phyloP scores from a whole-genome alignment of 2,888 invertebrate species.

The Spodoptera exigua region DNA sequence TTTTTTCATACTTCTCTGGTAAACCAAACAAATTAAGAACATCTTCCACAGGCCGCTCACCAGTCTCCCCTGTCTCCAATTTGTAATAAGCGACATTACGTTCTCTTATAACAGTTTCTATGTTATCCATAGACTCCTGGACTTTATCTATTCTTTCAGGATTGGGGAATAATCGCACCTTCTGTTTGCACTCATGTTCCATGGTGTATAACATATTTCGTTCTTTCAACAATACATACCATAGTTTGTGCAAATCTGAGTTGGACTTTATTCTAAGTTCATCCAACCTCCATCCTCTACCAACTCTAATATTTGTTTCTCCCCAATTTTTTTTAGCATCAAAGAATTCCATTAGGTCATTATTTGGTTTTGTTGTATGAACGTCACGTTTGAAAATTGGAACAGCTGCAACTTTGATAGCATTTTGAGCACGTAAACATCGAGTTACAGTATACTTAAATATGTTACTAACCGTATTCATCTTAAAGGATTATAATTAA shows the following conservation, averaged over 20 bases:
- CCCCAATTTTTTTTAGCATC: constrained; percentile 96
- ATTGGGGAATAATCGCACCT: constrained; percentile 93
- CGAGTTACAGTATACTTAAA: constrained; percentile 60
- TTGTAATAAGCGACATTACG: constrained; percentile 96
- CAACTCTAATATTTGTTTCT: constrained; percentile 92
- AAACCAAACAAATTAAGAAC: constrained; percentile 90
- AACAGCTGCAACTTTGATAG: constrained; percentile 51
- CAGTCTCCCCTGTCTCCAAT: constrained; percentile 96
- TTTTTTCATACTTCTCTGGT: constrained; percentile 86
- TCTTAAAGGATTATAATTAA: constrained; percentile 29
- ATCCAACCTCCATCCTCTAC: constrained; percentile 96
- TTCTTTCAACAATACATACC: constrained; percentile 97
- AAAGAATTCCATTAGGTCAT: constrained; percentile 96
- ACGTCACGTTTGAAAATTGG: constrained; percentile 61
- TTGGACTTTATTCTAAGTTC: constrained; percentile 98
- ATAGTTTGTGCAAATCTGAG: constrained; percentile 98
- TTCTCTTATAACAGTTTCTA: constrained; percentile 97
- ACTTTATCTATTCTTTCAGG: constrained; percentile 98
- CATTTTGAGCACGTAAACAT: constrained; percentile 66
- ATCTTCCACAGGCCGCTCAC: constrained; percentile 92
- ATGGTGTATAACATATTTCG: constrained; percentile 98
- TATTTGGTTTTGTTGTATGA: constrained; percentile 77
- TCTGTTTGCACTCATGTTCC: constrained; percentile 94
- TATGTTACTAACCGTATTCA: constrained; percentile 65
- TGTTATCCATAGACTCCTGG: constrained; percentile 97